Conservation (phyloP, 2,888 invertebrate genomes). For the Lasioglossum calceatum region DNA sequence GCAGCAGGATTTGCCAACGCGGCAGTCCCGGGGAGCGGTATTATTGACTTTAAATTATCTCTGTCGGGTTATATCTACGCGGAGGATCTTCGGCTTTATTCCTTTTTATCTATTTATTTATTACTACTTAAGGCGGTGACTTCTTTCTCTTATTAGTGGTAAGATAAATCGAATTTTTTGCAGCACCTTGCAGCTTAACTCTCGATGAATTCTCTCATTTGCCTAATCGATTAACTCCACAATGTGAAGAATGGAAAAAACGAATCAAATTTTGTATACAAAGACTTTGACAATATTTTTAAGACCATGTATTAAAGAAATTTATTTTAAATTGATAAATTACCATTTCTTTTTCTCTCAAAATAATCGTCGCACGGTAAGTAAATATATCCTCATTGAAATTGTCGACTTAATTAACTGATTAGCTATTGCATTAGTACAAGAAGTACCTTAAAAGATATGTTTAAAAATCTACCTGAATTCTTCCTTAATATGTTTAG, state of each 20-base stretch:
- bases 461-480: no score
- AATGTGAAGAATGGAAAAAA: neutral
- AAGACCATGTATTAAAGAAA: no score
- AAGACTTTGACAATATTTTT: no score
- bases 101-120: neutral
- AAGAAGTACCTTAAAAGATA: no score
- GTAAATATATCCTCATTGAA: no score
- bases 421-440: no score
- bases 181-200: neutral
- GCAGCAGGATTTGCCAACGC: neutral
- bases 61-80: neutral
- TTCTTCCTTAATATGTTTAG: no score
- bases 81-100: neutral
- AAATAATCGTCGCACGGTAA: no score
- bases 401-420: no score
- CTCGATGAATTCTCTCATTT: neutral
- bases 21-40: neutral
- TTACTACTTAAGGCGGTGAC: neutral
- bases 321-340: no score
- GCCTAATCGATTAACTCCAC: neutral
- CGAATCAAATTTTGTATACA: no score
- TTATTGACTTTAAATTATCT: conserved; percentile 6
- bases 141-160: neutral
- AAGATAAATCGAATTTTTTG: neutral
- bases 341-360: no score